Evolutionary conservation across 1,140 invertebrate genomes (phyloP), one percentile per base, ranked within the genome.

Genomic region (Drosophila sp.): DNA sequence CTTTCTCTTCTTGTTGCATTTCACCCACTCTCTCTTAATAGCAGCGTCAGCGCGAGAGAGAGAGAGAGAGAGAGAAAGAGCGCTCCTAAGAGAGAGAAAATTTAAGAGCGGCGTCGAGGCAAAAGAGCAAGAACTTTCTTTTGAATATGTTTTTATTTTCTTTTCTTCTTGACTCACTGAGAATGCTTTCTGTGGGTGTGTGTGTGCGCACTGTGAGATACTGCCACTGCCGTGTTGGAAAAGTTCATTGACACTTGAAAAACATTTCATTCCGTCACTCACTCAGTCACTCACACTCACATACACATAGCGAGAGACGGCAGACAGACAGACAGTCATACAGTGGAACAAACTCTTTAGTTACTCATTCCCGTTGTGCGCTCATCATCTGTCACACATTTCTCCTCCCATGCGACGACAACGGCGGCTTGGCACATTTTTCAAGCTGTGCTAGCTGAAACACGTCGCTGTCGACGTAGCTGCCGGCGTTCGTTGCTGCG

Each of bases 361-460:
- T 89, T 84, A 85, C 84, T 89, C 81, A 85, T 76, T 86, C 83
- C 71, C 78, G 72, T 68, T 80, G 80, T 70, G 25, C 84, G 76
- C 86, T 89, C 85, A 85, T 90, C 80, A 90, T 90, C 86, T 90
- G 85, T 90, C 85, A 90, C 85, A 90, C 85, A 90, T 90, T 90
- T 90, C 85, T 85, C 75, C 81, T 76, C 56, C 72, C 54, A 76
- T 72, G 58, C 56, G 44, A 70, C 5, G 61, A 57, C 40, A 40
- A 57, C 69, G 54, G 78, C 69, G 44, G 78, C 84, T 89, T 89
- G 84, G 84, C 84, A 89, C 85, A 89, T 89, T 89, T 87, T 76
- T 89, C 44, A 62, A 76, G 66, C 78, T 79, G 66, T 50, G 60
- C 38, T 76, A 63, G 69, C 62, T 67, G 60, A 66, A 63, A 71